A percentile compares a stretch with the other conserved stretches of the same genome.
These are phyloP conservation scores for Phoxinus dragarum DNA, from an alignment of 2,797 vertebrate species.

Conservation along the genomic window DNA sequence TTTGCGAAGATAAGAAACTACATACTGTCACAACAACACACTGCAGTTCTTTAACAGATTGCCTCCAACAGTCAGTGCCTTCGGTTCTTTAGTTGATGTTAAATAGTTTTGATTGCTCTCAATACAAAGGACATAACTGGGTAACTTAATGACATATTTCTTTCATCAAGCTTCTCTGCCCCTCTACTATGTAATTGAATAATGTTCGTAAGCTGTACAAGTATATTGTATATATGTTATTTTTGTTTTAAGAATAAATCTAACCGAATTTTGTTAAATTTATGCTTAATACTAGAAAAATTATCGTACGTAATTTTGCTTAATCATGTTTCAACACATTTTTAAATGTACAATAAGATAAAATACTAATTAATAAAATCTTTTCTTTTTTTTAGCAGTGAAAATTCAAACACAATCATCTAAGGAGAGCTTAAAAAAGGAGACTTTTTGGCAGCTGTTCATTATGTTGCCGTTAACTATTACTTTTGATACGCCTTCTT, in stretches of 20 bases:
- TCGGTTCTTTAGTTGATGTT: conserved; percentile 70
- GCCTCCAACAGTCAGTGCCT: conserved; percentile 85
- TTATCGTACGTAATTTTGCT: neutral
- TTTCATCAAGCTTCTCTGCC: conserved; percentile 75
- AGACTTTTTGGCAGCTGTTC: conserved; percentile 61
- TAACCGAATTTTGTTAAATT: neutral
- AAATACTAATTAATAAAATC: neutral
- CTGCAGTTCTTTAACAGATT: conserved; percentile 53
- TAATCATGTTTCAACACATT: neutral
- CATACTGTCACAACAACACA: conserved; percentile 61
- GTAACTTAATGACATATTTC: conserved; percentile 64
- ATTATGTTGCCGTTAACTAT: conserved; percentile 58
- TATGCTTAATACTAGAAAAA: neutral
- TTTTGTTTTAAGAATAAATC: neutral
- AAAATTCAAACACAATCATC: conserved; percentile 52
- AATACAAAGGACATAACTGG: conserved; percentile 64
- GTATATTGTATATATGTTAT: neutral
- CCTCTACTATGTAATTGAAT: conserved; percentile 54
- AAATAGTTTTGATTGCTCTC: conserved; percentile 67
- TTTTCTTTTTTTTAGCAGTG: neutral
- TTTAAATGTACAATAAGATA: neutral
- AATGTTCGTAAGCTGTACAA: conserved; percentile 59
- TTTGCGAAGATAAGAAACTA: conserved; percentile 64
- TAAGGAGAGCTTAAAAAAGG: conserved; percentile 53
- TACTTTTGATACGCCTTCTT: conserved; percentile 63